Base-by-base conservation (phyloP, 2,113 vertebrate species). In the Corapipo altera region DNA sequence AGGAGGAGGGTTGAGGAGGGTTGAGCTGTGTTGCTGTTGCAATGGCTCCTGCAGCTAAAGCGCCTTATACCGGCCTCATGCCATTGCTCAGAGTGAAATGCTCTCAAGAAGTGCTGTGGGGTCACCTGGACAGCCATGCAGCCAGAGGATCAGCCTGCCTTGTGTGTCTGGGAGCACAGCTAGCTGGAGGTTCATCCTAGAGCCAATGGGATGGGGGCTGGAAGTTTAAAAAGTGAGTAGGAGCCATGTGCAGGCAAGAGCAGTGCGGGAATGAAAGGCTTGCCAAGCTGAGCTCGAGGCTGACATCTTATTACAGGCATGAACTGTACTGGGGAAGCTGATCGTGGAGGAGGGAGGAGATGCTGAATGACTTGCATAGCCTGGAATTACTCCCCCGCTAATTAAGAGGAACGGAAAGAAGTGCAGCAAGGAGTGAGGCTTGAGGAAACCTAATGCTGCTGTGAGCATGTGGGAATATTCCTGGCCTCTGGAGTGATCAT, bases 241-340 rank as follows among this genome's bases (percentile, higher is more conserved):
- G 15, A 94, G 33, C 37, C 1, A 0, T 28, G 27, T 51, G 48
- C 4, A 4, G 76, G 61, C 76, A 65, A 67, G 52, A 76, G 33
- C 67, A 72, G 73, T 12, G 21, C 1, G 4, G 46, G 69, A 83
- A 75, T 20, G 77, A 76, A 81, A 81, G 44, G 57, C 33, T 86
- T 93, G 92, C 59, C 41, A 65, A 82, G 73, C 22, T 7, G 4
- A 76, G 54, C 74, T 85, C 0, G 2, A 24, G 43, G 41, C 75
- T 65, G 81, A 91, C 9, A 4, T 83, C 89, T 87, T 62, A 51
- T 73, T 91, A 84, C 74, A 66, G 87, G 69, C 85, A 71, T 61
- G 91, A 95, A 74, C 62, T 58, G 57, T 26, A 79, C 54, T 55
- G 37, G 66, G 82, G 78, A 97, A 95, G 66, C 61, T 91, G 93